Conservation (phyloP, 2,113 vertebrate species). For the Tachysurus fulvidraco region DNA sequence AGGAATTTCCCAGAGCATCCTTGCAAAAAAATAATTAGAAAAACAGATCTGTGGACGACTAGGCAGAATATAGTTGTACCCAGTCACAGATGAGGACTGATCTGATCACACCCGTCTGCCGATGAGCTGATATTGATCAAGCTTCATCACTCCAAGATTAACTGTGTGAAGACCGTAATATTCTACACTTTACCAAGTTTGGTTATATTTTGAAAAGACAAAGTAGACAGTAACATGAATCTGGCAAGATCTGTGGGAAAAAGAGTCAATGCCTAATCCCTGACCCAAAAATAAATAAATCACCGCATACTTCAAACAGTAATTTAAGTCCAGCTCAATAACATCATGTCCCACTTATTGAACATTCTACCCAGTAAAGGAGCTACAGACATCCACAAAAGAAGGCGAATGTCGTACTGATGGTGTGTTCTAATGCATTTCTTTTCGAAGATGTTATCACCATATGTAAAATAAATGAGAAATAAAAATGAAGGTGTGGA, state of each 20-base stretch:
- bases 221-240: not conserved
- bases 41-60: not conserved
- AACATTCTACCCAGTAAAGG: not conserved
- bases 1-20: not conserved
- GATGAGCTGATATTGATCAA: not conserved
- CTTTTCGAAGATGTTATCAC: conserved; percentile 4
- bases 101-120: not conserved
- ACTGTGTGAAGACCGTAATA: not conserved
- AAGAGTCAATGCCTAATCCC: not conserved
- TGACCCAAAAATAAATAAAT: not conserved
- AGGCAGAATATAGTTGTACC: not conserved
- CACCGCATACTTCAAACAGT: not conserved
- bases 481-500: not conserved
- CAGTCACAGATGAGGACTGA: conserved; percentile 15
- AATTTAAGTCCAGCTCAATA: not conserved
- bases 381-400: not conserved
- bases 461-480: not conserved
- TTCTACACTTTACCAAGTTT: conserved; percentile 14
- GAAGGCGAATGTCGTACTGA: not conserved
- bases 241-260: not conserved
- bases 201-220: not conserved
- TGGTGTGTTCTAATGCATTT: not conserved
- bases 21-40: not conserved
- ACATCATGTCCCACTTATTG: not conserved
- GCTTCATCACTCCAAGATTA: not conserved